Evolutionary conservation across 2,888 invertebrate genomes (phyloP), one percentile per base, ranked within the genome.

Genomic region (Cantharis flavilabris): DNA sequence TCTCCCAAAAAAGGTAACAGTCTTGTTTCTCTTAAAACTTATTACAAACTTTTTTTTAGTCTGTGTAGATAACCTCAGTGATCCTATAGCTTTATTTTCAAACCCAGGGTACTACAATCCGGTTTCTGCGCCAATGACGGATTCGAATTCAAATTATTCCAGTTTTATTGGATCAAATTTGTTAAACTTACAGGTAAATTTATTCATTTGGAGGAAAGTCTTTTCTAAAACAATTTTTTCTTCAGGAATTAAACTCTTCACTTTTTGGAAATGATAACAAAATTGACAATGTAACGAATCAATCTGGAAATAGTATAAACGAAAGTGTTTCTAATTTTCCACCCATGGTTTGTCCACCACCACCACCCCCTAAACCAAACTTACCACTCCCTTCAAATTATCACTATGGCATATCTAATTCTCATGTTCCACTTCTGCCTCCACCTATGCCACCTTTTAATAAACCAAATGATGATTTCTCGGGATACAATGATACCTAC

Each of bases 161-260:
- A 93, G 92, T 81, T 93, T 93, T 83, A 90, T 93, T 85, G 92
- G 92, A 80, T 91, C 91, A 69, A 91, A 91, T 81, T 88, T 92
- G 82, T 91, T 92, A 26, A 92, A 90, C 81, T 88, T 91, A 71
- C 84, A 86, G 80, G 87, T 88, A 82, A 80, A 80, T 81, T 71
- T 62, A n/a, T 62, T 75, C 33, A 76, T 75, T 63, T 64, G 49
- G 9, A 69, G n/a, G 63, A 69, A 7, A 49, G n/a, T n/a, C n/a
- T 49, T n/a, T 5, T 13, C 0, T 33, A n/a, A 33, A n/a, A n/a
- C 5, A 10, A 7, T 3, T 9, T 33, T 28, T 62, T 72, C 76
- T 80, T 69, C 62, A 81, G 81, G 76, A 81, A 69, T 71, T 81
- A 7, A 79, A 74, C 64, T 18, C 76, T 10, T 76, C 81, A 0